Evolutionary conservation across 2,113 vertebrate genomes (phyloP), one percentile per base, ranked within the genome.

Genomic region (Rhegmatorhina hoffmannsi): DNA sequence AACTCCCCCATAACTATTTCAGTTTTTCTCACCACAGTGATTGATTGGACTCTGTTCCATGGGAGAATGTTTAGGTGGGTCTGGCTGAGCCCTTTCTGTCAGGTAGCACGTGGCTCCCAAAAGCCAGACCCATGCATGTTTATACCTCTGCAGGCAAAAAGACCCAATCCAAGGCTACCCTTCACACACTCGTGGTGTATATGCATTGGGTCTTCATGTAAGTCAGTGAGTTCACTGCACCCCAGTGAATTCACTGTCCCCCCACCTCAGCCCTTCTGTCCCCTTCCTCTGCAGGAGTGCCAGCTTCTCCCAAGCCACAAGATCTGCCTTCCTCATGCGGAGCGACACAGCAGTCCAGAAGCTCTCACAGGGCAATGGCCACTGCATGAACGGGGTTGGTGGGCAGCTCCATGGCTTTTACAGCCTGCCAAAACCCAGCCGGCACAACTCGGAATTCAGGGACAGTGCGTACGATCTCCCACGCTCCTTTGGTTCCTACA

Each of bases 231-330:
- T 47, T 86, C 1, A 2, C 18, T 90, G 33, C 20, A 72, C 34
- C 6, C 43, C 24, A 28, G 33, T 40, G 40, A 40, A 40, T 40
- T 40, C 40, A 40, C 21, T 83, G 3, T 66, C 4, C n/a, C 18
- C 1, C 4, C 5, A n/a, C 24, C 73, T 84, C 50, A 96, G 5
- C 64, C 72, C 15, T 20, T 11, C 46, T 74, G 25, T 91, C 79
- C 40, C 38, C 40, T 90, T 93, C 49, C 64, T 93, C 59, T 38
- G 11, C 89, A 99, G 99, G 97, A 99, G 99, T 29, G 99, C 99
- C 97, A 99, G 99, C 97, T 99, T 99, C 97, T 99, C 99, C 47
- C 99, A 99, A 97, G 98, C 98, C 74, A 98, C 98, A 0, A 98
- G 99, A 64, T 98, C 98, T 34, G 98, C 98, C 17, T 98, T 99